These are phyloP conservation scores for Limnephilus marmoratus DNA, from an alignment of 2,888 invertebrate genomes.

Conservation along the genomic window DNA sequence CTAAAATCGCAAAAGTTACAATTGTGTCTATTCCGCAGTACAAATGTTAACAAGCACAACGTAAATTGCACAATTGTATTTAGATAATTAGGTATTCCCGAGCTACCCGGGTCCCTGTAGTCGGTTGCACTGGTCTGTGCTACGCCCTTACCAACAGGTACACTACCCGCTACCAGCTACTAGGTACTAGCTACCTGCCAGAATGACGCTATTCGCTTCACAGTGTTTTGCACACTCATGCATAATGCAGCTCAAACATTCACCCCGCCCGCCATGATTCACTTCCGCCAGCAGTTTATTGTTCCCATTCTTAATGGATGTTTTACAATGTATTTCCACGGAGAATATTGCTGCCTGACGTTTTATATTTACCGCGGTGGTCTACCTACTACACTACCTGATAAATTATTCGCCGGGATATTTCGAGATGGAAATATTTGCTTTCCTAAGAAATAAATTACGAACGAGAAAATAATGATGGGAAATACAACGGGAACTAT, in stretches of 20 bases:
- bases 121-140: neutral
- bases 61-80: neutral
- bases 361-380: neutral
- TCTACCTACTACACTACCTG: neutral
- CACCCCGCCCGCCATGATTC: constrained; percentile 34
- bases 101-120: neutral
- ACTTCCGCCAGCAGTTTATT: constrained; percentile 37
- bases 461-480: neutral
- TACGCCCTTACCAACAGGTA: neutral
- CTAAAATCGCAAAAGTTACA: no score
- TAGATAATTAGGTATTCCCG: neutral
- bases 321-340: constrained; percentile 47
- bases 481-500: no score
- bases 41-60: neutral
- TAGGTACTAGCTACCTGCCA: neutral
- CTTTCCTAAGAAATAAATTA: neutral
- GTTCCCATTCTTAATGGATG: constrained; percentile 45
- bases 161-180: neutral
- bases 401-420: neutral
- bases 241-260: constrained; percentile 42
- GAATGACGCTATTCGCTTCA: neutral
- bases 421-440: neutral
- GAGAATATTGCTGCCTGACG: constrained; percentile 35
- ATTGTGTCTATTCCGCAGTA: no score
- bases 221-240: constrained; percentile 7